Percentiles rank a stretch among this genome's conserved stretches.
These are phyloP conservation scores for Nomada fucata DNA, from an alignment of 2,888 invertebrate species.

Conservation along the genomic window DNA sequence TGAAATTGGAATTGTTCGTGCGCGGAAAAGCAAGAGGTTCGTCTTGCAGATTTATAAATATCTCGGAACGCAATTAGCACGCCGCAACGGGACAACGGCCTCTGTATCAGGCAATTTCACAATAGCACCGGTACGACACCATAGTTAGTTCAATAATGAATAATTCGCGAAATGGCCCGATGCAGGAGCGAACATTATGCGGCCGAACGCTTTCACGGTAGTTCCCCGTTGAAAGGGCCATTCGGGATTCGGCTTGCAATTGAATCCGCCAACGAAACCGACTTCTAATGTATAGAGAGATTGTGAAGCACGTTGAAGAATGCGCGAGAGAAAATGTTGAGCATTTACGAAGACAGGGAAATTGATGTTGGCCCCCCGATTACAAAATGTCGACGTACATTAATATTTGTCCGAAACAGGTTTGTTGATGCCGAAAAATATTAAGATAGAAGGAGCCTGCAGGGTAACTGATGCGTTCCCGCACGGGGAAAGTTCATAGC, in stretches of 20 bases:
- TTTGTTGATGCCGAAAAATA: no score
- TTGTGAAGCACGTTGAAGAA: constrained; percentile 14
- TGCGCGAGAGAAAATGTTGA: constrained; percentile 11
- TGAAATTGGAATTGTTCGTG: constrained; percentile 4
- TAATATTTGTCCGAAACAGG: neutral
- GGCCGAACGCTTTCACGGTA: constrained; percentile 20
- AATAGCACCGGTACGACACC: constrained; percentile 32
- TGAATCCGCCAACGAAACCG: constrained; percentile 11
- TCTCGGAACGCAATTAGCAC: constrained; percentile 39
- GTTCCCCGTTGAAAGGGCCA: neutral
- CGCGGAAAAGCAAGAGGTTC: constrained; percentile 8
- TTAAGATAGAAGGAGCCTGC: no score
- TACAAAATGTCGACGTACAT: neutral
- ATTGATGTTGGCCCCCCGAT: no score
- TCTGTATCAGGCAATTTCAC: constrained; percentile 37
- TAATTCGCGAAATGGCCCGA: constrained; percentile 46
- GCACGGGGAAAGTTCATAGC: constrained; percentile 83
- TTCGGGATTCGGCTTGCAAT: constrained; percentile 39
- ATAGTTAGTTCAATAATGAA: constrained; percentile 55
- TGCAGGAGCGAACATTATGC: constrained; percentile 25
- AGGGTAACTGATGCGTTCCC: constrained; percentile 82
- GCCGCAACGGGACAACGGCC: constrained; percentile 22
- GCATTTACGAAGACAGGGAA: no score
- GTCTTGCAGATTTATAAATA: constrained; percentile 37
- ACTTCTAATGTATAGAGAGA: neutral